Evolutionary conservation across 2,888 invertebrate species (phyloP), one percentile per base, ranked within the genome.

Genomic region (Perizoma affinitatum): DNA sequence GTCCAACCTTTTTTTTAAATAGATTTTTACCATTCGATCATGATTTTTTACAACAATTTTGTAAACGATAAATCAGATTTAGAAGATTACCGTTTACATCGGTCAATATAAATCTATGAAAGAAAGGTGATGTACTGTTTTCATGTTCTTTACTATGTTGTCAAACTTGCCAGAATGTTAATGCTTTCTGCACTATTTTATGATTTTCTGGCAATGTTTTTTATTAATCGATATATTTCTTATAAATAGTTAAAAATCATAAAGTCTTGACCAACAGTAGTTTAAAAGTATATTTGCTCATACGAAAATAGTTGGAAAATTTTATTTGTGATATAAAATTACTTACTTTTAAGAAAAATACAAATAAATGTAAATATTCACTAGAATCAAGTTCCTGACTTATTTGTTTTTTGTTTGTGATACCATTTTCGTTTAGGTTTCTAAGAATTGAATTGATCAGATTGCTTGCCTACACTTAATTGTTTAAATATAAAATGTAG

Each of bases 231-330:
- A 36, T 45, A 44, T 6, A 34, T 36, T 54, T 61, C 66, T 63
- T 67, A 66, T 66, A 63, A 70, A 75, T 71, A 70, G 67, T 69
- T 71, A 67, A 68, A 66, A 71, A 70, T 69, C 64, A 53, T 59
- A 73, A 70, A 78, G 79, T 82, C 82, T 83, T 85, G 90, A 90
- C 90, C 90, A 90, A 90, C 83, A 74, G 85, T 90, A 90, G 88
- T 74, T 83, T 77, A 83, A 80, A 79, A 77, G 78, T 76, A 79
- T 84, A 81, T 83, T 88, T 90, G 90, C 90, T 90, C 90, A 90
- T 86, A 85, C 71, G 68, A 76, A 76, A 82, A 87, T 87, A 88
- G 84, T 85, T 87, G 70, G 84, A 77, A 83, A 69, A 79, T 89
- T 87, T 90, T 80, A 87, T 89, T 90, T 90, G 88, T 90, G 87